A percentile compares a stretch with the other conserved stretches of the same genome.
phyloP scores from a whole-genome alignment of 2,888 invertebrate genomes.

The Pantelozetes paolii region DNA sequence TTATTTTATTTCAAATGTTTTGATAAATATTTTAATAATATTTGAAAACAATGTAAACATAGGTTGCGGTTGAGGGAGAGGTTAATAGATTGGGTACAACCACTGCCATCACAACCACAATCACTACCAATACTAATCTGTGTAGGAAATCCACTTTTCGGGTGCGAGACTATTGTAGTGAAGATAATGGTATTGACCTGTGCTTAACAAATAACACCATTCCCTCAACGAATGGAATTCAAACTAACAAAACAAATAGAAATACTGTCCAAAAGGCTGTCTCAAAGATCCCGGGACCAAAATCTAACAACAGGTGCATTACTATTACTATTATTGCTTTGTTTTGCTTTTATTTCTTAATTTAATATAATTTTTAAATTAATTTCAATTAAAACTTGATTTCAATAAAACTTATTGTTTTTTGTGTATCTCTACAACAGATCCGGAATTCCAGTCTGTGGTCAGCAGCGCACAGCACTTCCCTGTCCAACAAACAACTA shows the following conservation, averaged over 20 bases:
- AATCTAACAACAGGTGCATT: conserved; percentile 16
- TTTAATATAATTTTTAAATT: too few species aligned
- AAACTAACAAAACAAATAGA: conserved; percentile 13
- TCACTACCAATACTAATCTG: conserved; percentile 7
- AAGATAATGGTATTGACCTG: not conserved
- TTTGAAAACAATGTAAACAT: not conserved
- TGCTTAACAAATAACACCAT: conserved; percentile 14
- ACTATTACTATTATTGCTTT: not conserved
- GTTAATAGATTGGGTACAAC: conserved; percentile 22
- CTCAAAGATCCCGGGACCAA: conserved; percentile 24
- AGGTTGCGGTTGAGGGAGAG: conserved; percentile 32
- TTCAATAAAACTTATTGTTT: not conserved
- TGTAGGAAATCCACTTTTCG: conserved; percentile 28
- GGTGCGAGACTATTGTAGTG: conserved; percentile 21
- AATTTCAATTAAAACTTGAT: too few species aligned
- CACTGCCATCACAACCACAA: conserved; percentile 5
- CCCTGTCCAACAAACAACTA: not conserved
- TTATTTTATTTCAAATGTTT: too few species aligned
- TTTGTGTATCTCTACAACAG: not conserved
- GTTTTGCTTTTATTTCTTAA: not conserved
- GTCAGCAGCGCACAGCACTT: conserved; percentile 21
- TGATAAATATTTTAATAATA: not conserved
- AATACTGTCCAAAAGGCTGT: conserved; percentile 13
- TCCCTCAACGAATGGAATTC: not conserved
- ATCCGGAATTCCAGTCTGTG: conserved; percentile 38